Evolutionary conservation across 2,797 vertebrate species (phyloP), one percentile per base, ranked within the genome.

Genomic region (Neosalanx taihuensis): DNA sequence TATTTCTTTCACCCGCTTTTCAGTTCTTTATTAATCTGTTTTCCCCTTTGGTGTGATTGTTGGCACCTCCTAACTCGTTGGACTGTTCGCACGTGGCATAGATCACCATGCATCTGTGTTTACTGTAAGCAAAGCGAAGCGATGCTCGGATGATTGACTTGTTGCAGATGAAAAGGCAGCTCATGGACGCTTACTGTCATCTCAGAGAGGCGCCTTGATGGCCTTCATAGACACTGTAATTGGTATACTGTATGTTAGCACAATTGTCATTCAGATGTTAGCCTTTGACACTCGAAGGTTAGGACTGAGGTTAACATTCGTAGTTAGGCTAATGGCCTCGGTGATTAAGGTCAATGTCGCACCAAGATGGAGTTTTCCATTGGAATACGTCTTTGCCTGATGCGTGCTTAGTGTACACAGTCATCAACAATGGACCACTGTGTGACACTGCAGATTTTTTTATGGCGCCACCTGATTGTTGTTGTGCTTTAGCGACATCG

Each of bases 131-230:
- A 70, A n/a, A 60, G 57, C 75, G 70, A n/a, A 56, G 51, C 69
- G 63, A 46, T 33, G 79, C 30, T 37, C 70, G 70, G 81, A 84
- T 90, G 89, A 91, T 87, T 90, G 84, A 90, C 84, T 86, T 83
- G 83, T 90, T 74, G 79, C 77, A 59, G 79, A 64, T 4, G 46
- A 77, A 82, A 20, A 88, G 80, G 84, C 72, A 74, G 80, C 69
- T 81, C 73, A 66, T 82, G 80, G 73, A 73, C 85, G 79, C 69
- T 71, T 75, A 78, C 75, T 81, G 84, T 83, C 77, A 72, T 46
- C 41, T 46, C 41, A 46, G 9, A 12, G 41, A 46, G 9, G 41
- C 9, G 9, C 10, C 1, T 56, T n/a, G 15, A 56, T n/a, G 15
- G 51, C 15, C 51, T 7, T 56, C 18, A 46, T 56, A 56, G 51